Base-by-base conservation (phyloP, 2,888 invertebrate species). In the Pseudanteris insignis region DNA sequence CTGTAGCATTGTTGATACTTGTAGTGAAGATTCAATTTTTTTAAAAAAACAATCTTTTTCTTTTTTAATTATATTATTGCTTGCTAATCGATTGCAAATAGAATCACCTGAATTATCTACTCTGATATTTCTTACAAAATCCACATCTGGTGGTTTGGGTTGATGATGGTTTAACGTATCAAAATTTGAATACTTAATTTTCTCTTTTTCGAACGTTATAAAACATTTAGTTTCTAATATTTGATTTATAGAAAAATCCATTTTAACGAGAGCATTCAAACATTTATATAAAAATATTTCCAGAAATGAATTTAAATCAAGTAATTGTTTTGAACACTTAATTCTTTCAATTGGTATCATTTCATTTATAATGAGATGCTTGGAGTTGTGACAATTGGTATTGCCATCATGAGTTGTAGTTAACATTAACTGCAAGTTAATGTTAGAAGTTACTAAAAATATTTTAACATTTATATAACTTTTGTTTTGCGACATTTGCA, bases 261-360 rank as follows among this genome's bases (percentile, higher is more conserved):
- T 32, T 6, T 2, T 6, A 10, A 6, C 7, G 11, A 28, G 1
- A n/a, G 8, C 9, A 8, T 13, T n/a, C 12, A 38, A 37, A 14
- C 8, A 21, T 32, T 6, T 30, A 10, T 3, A 5, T 1, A 24
- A 38, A 5, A 10, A 21, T 8, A 32, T 6, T 24, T 37, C 21
- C 10, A 48, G 15, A 11, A 38, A 37, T 14, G 41, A 41, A 29
- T 51, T 41, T 18, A 41, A 41, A 28, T 26, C 50, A 25, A 34
- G 7, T 10, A n/a, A 10, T 41, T 14, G 9, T 41, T 34, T n/a
- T 10, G 32, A 50, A 33, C 12, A 40, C 18, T 21, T 28, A 4
- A 6, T n/a, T 24, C 26, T 11, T 1, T 50, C 29, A 9, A 2
- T 32, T n/a, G 12, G 18, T 4, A 18, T 18, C 6, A 18, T 6